Base-by-base conservation (phyloP, 2,113 vertebrate species). In the Protobothrops mucrosquamatus region DNA sequence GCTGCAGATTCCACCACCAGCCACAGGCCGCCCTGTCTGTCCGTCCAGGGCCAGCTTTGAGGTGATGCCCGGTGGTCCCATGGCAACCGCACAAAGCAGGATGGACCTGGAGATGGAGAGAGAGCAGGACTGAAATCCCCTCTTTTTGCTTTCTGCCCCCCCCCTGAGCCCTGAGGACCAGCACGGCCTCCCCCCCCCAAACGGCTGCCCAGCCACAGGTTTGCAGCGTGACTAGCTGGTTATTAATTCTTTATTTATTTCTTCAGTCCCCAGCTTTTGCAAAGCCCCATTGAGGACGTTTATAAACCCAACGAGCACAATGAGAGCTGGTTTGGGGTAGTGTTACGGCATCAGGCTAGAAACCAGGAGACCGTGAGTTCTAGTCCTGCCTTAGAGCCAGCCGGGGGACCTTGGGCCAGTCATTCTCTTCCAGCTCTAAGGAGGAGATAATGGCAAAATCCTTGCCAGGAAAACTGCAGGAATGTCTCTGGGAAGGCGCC, bases 21-120 rank as follows among this genome's bases (percentile, higher is more conserved):
- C 5, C 7, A 90, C 34, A 0, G 23, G 9, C 1, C 14, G 59
- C 4, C 85, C 95, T 55, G 96, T 95, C 9, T 92, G 48, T 0
- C 26, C 9, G 5, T 74, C 7, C 0, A 89, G 92, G 20, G 46
- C 89, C 0, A 96, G 86, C 64, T 96, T 96, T 9, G 57, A 6
- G 48, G 93, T 93, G 0, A 64, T n/a, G 0, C 7, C 51, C 0
- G 1, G 1, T 39, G 94, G 93, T 26, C 97, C 96, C 98, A 98
- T 98, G 95, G 74, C 93, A 89, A 46, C 92, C 10, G 26, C 61
- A 56, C 89, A 93, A 56, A 22, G 61, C 52, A 22, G 34, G 46
- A 46, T 39, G 1, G 14, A 95, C 23, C 92, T 95, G 93, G 94
- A 94, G 0, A 85, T 85, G 89, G n/a, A 48, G 2, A 57, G 2